Evolutionary conservation across 1,140 invertebrate species (phyloP), one percentile per base, ranked within the genome.

Genomic region (Nylanderia fulva): DNA sequence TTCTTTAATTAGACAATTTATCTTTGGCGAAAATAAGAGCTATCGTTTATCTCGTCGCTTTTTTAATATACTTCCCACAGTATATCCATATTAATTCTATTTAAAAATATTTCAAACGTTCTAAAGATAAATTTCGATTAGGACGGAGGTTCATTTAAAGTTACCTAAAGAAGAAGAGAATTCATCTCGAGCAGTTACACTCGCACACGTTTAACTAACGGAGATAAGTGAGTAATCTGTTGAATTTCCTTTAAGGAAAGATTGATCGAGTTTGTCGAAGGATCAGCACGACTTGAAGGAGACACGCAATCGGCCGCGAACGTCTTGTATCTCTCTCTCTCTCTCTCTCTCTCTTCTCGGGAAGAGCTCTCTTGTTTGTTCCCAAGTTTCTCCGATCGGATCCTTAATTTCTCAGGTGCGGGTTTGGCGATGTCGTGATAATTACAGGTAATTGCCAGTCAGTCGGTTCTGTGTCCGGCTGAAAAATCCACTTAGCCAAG

Each of bases 401-500:
- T 71, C 66, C 27, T 82, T 71, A 45, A 58, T 39, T 60, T 15
- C 21, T 29, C 21, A 27, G 8, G 39, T 36, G 11, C 5, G 42
- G 7, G 42, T 5, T n/a, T n/a, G n/a, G 61, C 5, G 52, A 45
- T 18, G 33, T 69, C 24, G 24, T 82, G 45, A 82, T 72, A 45
- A 82, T 82, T 82, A 71, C 24, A 45, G 52, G 4, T 72, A 82
- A 82, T 72, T 72, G 72, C n/a, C n/a, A n/a, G n/a, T n/a, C 29
- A 48, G 64, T 71, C 52, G 56, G 39, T 82, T 72, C 24, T 36
- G 24, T 82, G 36, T 80, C 18, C 33, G 24, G 33, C 5, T 80
- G 77, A 82, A 82, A 77, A 84, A 84, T 77, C 15, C 60, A 84
- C 15, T 84, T 77, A 63, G 42, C 61, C 68, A 15, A 36, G 52